These are phyloP conservation scores for Sclerurus mexicanus DNA, from an alignment of 2,113 vertebrate species.

Conservation along the genomic window DNA sequence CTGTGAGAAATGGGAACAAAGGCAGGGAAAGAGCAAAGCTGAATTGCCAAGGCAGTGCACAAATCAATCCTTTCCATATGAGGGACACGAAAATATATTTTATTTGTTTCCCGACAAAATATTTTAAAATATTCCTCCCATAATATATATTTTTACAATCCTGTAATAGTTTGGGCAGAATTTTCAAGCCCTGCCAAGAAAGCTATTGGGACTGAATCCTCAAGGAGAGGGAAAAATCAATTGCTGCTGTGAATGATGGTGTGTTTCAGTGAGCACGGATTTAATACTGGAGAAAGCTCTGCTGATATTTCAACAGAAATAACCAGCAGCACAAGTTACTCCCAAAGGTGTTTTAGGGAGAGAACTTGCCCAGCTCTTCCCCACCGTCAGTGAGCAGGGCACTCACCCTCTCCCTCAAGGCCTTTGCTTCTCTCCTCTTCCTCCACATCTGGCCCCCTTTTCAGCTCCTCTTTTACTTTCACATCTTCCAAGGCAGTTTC, in stretches of 20 bases:
- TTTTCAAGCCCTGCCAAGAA: neutral
- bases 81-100: neutral
- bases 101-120: neutral
- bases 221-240: slow-evolving; percentile 16
- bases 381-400: neutral
- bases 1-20: neutral
- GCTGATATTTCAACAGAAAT: neutral
- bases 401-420: slow-evolving; percentile 72
- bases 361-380: neutral
- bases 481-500: slow-evolving; percentile 79
- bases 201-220: neutral
- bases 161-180: neutral
- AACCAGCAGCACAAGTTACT: slow-evolving; percentile 23
- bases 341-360: neutral
- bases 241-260: neutral
- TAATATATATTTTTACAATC: slow-evolving; percentile 1
- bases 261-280: neutral
- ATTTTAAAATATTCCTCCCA: neutral
- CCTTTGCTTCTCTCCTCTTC: slow-evolving; percentile 73
- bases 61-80: neutral
- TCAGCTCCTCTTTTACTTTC: slow-evolving; percentile 77
- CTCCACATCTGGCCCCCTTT: slow-evolving; percentile 53
- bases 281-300: neutral
- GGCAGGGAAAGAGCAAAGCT: neutral
- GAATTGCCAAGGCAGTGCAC: neutral